Base-by-base conservation (phyloP, 2,113 vertebrate species). In the Calyptomena viridis region DNA sequence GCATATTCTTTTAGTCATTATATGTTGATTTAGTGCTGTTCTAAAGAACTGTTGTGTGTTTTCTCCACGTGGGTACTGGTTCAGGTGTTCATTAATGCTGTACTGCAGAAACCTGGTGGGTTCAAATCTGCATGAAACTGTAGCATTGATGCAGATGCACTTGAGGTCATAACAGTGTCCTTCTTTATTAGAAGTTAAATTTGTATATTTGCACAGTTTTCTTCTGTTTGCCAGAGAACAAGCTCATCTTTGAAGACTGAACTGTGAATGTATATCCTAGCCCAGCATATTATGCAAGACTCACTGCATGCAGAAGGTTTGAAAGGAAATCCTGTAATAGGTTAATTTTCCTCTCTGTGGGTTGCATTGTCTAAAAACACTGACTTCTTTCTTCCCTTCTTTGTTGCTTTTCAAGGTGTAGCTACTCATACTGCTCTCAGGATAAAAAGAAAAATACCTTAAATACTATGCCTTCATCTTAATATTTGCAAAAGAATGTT, bases 281-380 rank as follows among this genome's bases (percentile, higher is more conserved):
- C 15, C 5, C 25, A 64, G 55, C 25, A 76, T 75, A 53, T 82
- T 93, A 82, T 66, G 23, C 59, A 62, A 37, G 19, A 23, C 33
- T 94, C 4, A 0, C 40, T 83, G 33, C 68, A 71, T 80, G 81
- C 40, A 39, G 31, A 73, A 46, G 23, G 64, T 69, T 82, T 89
- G 71, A 93, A 93, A 94, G 37, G 25, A 93, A 93, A 93, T 93
- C 37, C 50, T 69, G 21, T 85, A 91, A 89, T 82, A 94, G 81
- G 63, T 91, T 95, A 92, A 87, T 95, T 95, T 95, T 91, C 58
- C 19, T 91, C 89, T 91, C 87, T 62, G 42, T 89, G 62, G 58
- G 78, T 85, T 87, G 55, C 40, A 62, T 62, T 94, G 52, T 93
- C 62, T 85, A 53, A 91, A 90, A 92, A n/a, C 46, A 63, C 14